Percentiles rank a stretch among this genome's conserved stretches.
These are phyloP conservation scores for Macrostomum lignano DNA, from an alignment of 1,140 invertebrate genomes.

Conservation along the genomic window DNA sequence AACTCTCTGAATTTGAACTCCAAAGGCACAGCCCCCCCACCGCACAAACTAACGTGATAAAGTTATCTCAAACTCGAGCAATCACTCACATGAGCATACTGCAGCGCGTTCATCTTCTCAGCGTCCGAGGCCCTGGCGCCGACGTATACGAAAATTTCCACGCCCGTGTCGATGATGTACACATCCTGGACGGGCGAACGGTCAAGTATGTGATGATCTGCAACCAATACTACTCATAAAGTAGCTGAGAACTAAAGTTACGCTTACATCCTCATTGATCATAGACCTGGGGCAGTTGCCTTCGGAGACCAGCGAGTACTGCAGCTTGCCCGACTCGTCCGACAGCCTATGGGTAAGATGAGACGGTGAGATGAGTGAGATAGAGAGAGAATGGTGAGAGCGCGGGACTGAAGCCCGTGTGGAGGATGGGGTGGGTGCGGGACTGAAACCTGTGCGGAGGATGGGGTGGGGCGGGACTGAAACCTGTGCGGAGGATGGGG, in stretches of 20 bases:
- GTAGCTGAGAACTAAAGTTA: not conserved
- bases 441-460: too few species aligned
- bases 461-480: too few species aligned
- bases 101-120: conserved; percentile 19
- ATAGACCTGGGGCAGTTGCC: conserved; percentile 1
- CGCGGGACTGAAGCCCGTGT: too few species aligned
- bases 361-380: too few species aligned
- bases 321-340: not conserved
- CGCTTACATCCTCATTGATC: not conserved
- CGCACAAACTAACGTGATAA: too few species aligned
- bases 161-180: conserved; percentile 45
- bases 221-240: too few species aligned
- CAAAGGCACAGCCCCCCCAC: too few species aligned
- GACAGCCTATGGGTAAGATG: not conserved
- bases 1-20: too few species aligned
- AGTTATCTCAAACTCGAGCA: not conserved
- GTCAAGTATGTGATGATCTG: not conserved
- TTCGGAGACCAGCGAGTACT: not conserved
- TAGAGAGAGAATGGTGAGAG: too few species aligned
- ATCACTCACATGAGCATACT: conserved; percentile 19
- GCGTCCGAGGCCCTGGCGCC: conserved; percentile 38
- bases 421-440: too few species aligned
- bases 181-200: conserved; percentile 34
- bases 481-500: too few species aligned
- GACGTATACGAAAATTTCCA: conserved; percentile 45